Conservation (phyloP, 2,113 vertebrate species). For the Mastomys natalensis region DNA sequence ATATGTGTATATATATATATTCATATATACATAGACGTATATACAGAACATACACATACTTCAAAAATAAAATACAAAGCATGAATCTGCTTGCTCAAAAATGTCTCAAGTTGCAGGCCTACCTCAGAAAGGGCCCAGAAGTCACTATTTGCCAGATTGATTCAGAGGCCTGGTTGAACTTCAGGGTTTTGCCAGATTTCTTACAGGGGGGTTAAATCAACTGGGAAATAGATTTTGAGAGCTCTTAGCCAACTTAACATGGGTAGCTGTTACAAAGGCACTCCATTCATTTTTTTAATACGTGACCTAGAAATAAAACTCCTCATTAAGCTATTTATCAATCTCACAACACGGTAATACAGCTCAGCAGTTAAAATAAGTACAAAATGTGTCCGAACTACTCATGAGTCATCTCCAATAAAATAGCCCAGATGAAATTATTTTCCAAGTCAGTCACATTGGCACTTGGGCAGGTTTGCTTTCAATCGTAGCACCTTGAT, state of each 20-base stretch:
- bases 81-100: neutral
- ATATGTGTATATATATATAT: no score
- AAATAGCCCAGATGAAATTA: neutral
- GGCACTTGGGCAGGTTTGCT: neutral
- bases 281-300: slow-evolving; percentile 57
- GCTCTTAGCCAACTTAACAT: slow-evolving; percentile 32
- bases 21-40: neutral
- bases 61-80: neutral
- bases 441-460: neutral
- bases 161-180: neutral
- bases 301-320: slow-evolving; percentile 60
- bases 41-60: neutral
- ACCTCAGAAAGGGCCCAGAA: slow-evolving; percentile 36
- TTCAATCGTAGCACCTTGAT: neutral
- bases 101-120: neutral
- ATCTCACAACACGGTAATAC: neutral
- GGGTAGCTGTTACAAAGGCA: slow-evolving; percentile 22
- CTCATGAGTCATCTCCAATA: neutral
- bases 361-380: slow-evolving; percentile 24
- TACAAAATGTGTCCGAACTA: neutral
- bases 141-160: neutral
- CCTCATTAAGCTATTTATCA: slow-evolving; percentile 63
- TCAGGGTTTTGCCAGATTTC: slow-evolving; percentile 15
- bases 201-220: neutral
- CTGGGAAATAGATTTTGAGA: slow-evolving; percentile 48